Base-by-base conservation (phyloP, 1,140 invertebrate species). In the Drosophila bipectinata region DNA sequence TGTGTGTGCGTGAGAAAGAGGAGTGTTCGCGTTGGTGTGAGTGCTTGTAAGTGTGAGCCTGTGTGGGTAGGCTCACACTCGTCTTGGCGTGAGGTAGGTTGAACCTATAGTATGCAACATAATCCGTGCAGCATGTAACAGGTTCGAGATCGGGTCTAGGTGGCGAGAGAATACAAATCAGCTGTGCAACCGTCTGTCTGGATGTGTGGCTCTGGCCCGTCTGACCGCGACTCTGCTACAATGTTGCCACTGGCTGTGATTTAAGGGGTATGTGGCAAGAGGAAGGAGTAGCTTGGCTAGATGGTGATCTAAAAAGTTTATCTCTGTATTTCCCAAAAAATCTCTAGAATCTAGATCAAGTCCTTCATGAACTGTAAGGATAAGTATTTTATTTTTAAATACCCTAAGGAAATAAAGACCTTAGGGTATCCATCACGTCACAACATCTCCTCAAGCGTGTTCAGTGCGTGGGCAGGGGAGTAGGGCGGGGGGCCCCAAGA, bases 61-160 rank as follows among this genome's bases (percentile, higher is more conserved):
- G 72, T 44, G 72, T 45, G 41, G 41, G 41, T 18, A 45, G 39
- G 34, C 48, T 58, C 28, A 41, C 18, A 18, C 18, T 39, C 55
- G 34, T 73, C 75, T 78, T 82, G 67, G 82, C 83, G 83, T 88
- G 79, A 88, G 82, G 83, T 87, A 87, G 82, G 75, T 88, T 87
- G 66, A 49, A 74, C 60, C 39, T 45, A 63, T 49, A 49, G 49
- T 34, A 52, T 52, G 21, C 45, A 51, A 37, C 30, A 51, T 52
- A 66, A 45, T 64, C 59, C 63, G 47, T 47, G 44, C 44, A 21
- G 44, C 44, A 52, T 52, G 51, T 66, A 74, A 74, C 72, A 64
- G 71, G 72, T 74, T 74, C 66, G 53, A 26, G 54, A 37, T 24
- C 54, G 54, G 21, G 24, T 44, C 28, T 45, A 60, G 61, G 32